phyloP scores from a whole-genome alignment of 2,888 invertebrate genomes.

The Caenorhabditis sp. region DNA sequence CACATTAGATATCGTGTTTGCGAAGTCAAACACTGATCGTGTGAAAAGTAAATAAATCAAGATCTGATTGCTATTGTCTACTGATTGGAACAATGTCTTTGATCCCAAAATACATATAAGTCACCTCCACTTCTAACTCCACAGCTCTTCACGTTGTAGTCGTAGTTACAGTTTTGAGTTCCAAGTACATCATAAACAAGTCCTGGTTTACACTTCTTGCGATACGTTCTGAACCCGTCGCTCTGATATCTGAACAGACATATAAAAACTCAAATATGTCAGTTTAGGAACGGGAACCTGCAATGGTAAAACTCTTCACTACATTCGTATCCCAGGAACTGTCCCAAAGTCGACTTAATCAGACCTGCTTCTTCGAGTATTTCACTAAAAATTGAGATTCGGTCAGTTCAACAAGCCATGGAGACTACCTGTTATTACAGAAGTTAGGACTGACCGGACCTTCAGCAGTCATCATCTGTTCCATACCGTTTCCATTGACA shows the following conservation, averaged over 20 bases:
- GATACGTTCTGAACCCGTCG: slow-evolving; percentile 81
- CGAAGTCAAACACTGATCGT: slow-evolving; percentile 47
- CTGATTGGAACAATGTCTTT: slow-evolving; percentile 6
- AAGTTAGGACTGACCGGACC: slow-evolving; percentile 76
- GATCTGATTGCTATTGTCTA: slow-evolving; percentile 17
- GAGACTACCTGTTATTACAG: slow-evolving; percentile 76
- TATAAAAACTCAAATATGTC: not conserved
- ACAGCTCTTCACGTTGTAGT: slow-evolving; percentile 82
- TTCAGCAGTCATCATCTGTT: slow-evolving; percentile 68
- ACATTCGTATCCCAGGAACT: slow-evolving; percentile 82
- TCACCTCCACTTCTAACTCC: slow-evolving; percentile 67
- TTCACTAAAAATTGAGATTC: slow-evolving; percentile 60
- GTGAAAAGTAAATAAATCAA: slow-evolving; percentile 49
- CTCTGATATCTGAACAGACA: slow-evolving; percentile 75
- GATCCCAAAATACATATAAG: slow-evolving; percentile 21
- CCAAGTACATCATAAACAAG: slow-evolving; percentile 82
- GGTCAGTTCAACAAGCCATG: too few species aligned
- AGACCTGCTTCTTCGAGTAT: slow-evolving; percentile 76
- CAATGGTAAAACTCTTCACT: slow-evolving; percentile 82
- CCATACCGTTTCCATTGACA: slow-evolving; percentile 61
- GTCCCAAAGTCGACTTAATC: slow-evolving; percentile 77
- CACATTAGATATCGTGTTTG: slow-evolving; percentile 41
- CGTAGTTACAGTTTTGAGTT: slow-evolving; percentile 83
- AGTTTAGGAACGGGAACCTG: slow-evolving; percentile 53
- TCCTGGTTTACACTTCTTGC: slow-evolving; percentile 78